These are phyloP conservation scores for Catostylus mosaicus DNA, from an alignment of 30 jellyfish, hydroid and myxozoan genomes.

Conservation along the genomic window DNA sequence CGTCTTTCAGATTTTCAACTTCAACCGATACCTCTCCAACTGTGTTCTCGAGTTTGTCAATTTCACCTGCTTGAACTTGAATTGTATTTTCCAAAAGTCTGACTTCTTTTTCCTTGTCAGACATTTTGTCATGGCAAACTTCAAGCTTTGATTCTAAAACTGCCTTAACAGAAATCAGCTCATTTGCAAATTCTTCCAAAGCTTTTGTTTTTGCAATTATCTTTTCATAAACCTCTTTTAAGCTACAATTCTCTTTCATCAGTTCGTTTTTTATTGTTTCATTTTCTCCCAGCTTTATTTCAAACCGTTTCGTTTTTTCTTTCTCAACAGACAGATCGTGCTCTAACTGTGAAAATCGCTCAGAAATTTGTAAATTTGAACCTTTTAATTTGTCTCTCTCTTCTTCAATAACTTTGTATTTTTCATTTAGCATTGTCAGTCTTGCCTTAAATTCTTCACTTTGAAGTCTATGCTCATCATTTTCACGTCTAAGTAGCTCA, in stretches of 20 bases:
- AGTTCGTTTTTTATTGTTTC: not conserved
- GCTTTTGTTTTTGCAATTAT: slow-evolving; percentile 2
- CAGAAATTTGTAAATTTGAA: not conserved
- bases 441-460: not conserved
- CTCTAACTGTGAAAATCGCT: not conserved
- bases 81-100: not conserved
- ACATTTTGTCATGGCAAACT: not conserved
- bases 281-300: not conserved
- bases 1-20: not conserved
- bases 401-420: not conserved
- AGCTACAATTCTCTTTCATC: not conserved
- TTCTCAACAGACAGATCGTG: not conserved
- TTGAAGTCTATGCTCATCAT: not conserved
- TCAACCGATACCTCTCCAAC: not conserved
- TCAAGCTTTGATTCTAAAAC: slow-evolving; percentile 4
- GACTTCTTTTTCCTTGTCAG: not conserved
- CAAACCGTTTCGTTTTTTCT: not conserved
- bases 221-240: slow-evolving; percentile 8
- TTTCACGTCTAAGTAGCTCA: not conserved
- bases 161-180: not conserved
- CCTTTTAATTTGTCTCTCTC: not conserved
- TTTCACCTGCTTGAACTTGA: not conserved
- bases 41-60: not conserved
- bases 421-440: not conserved
- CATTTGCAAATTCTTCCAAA: slow-evolving; percentile 22